Base-by-base conservation (phyloP, 2,797 vertebrate species). In the Tinamus major region DNA sequence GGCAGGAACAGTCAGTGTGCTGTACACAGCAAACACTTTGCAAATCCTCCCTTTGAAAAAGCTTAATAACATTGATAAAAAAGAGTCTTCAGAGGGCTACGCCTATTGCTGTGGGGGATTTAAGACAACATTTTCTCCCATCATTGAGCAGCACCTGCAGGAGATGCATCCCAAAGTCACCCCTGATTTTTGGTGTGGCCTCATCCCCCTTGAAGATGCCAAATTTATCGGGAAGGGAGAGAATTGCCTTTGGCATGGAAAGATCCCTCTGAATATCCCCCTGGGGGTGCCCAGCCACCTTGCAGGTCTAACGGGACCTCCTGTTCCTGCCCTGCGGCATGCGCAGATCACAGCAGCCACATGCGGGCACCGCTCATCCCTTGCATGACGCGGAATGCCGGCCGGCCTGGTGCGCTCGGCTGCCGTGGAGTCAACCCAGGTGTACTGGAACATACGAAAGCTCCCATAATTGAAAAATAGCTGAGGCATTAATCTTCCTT, bases 391-490 rank as follows among this genome's bases (percentile, higher is more conserved):
- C 2, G 21, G 27, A 79, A 48, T 11, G 6, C 2, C 41, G 14
- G 41, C 41, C 41, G 41, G 41, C 41, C 41, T 6, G 41, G 13
- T 17, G 17, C 42, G 17, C 42, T 44, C 42, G 16, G 42, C 42
- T 18, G 21, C 46, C 12, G 23, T 93, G 90, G 82, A 92, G 91
- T 93, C 91, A 92, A 93, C 67, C 72, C 79, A 95, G 93, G 90
- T 95, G 21, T 42, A 17, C 53, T 42, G 7, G 51, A 92, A 81
- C 74, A 87, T 90, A 62, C 76, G 86, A 84, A 95, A 94, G 51
- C 92, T 85, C 83, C 53, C 79, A 67, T 94, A 91, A 95, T 95
- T 93, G 90, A 95, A 95, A 96, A 93, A 88, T 91, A 96, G 94
- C 76, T 77, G 61, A 93, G 74, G 75, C 79, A 91, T 95, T 96